phyloP scores from a whole-genome alignment of 2,888 invertebrate species.

The Diplolepis rosae region DNA sequence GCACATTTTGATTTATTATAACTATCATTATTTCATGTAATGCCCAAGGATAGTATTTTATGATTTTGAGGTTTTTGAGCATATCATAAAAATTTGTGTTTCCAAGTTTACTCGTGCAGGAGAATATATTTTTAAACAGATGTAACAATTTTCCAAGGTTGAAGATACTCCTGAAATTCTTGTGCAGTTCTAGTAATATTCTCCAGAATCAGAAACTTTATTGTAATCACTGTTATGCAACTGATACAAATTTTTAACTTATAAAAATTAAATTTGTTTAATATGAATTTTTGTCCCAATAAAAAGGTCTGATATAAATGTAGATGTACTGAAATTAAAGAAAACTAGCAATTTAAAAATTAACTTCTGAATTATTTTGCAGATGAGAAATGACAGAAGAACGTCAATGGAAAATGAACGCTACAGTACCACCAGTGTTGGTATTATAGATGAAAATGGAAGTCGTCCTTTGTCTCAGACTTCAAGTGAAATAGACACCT shows the following conservation, averaged over 20 bases:
- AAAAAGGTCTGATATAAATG: background rate
- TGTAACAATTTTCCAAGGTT: conserved; percentile 3
- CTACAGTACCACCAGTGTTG: conserved; percentile 65
- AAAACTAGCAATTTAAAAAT: background rate
- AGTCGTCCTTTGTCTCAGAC: conserved; percentile 81
- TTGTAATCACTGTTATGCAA: too few relatives aligned
- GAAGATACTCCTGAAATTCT: background rate
- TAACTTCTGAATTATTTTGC: conserved; percentile 32
- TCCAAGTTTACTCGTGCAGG: background rate
- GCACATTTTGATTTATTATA: too few relatives aligned
- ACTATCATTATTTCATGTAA: background rate
- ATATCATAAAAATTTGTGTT: background rate
- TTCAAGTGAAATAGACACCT: conserved; percentile 78
- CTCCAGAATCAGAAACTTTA: background rate
- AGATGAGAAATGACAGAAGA: conserved; percentile 68
- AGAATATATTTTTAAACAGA: background rate
- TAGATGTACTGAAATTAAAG: background rate
- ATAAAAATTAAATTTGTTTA: background rate
- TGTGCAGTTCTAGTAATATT: background rate
- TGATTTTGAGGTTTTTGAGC: background rate
- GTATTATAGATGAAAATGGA: conserved; percentile 72
- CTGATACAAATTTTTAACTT: background rate
- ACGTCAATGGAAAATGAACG: conserved; percentile 77
- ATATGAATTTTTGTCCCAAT: background rate
- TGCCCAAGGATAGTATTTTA: background rate